phyloP scores from a whole-genome alignment of 2,113 vertebrate genomes.

The Macrotis lagotis region DNA sequence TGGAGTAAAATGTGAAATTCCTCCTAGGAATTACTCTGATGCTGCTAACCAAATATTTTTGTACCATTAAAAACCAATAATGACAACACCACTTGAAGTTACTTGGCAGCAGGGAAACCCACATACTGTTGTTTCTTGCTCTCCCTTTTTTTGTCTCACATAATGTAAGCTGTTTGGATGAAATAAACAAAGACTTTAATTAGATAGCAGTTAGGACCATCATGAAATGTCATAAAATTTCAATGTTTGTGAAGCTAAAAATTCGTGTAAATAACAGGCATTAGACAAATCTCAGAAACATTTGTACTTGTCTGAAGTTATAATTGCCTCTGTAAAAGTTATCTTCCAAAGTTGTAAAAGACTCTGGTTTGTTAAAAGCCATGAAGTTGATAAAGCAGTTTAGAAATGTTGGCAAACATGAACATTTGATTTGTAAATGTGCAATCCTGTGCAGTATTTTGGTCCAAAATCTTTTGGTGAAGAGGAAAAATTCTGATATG shows the following conservation, averaged over 20 bases:
- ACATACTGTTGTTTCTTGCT: conserved; percentile 30
- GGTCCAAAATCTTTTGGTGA: conserved; percentile 61
- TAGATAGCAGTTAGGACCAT: neutral
- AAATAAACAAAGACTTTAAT: conserved; percentile 40
- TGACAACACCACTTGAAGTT: conserved; percentile 49
- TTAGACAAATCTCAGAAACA: conserved; percentile 23
- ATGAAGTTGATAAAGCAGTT: conserved; percentile 56
- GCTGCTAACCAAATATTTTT: conserved; percentile 58
- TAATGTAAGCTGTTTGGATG: conserved; percentile 43
- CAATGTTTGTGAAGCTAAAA: conserved; percentile 28
- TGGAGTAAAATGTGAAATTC: conserved; percentile 52
- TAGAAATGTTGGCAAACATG: conserved; percentile 66
- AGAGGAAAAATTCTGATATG: conserved; percentile 42
- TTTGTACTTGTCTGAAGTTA: conserved; percentile 31
- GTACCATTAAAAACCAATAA: conserved; percentile 39
- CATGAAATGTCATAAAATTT: conserved; percentile 44
- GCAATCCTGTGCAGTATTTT: conserved; percentile 56
- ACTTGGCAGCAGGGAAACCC: conserved; percentile 50
- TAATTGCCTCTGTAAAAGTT: conserved; percentile 46
- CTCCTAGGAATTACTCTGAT: conserved; percentile 52
- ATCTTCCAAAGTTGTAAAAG: conserved; percentile 57
- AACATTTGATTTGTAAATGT: conserved; percentile 66
- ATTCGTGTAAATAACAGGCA: conserved; percentile 15
- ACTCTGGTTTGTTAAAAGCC: conserved; percentile 53
- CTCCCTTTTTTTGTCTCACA: conserved; percentile 42